These are phyloP conservation scores for Rousettus leschenaultii DNA, from an alignment of 2,113 vertebrate species.

Conservation along the genomic window DNA sequence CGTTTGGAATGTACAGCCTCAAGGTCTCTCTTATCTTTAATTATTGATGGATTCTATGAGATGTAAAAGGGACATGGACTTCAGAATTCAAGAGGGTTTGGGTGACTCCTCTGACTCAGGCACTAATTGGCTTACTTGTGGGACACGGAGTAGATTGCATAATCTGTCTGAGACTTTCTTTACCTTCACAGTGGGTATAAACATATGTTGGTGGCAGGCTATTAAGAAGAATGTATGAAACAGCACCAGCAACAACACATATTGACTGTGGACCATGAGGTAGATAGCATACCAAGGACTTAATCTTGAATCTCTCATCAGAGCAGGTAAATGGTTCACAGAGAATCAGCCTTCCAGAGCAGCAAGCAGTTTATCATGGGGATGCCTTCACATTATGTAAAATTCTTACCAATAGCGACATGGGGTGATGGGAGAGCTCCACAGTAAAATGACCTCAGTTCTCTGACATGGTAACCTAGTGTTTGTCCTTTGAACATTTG, in stretches of 20 bases:
- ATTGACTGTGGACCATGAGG: rapidly evolving
- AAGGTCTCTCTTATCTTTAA: not conserved
- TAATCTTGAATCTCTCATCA: not conserved
- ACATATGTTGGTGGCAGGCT: not conserved
- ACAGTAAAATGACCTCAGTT: not conserved
- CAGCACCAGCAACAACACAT: rapidly evolving
- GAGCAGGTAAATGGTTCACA: not conserved
- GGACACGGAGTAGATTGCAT: rapidly evolving
- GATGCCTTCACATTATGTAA: not conserved
- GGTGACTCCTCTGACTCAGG: rapidly evolving
- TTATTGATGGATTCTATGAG: not conserved
- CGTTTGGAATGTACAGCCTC: not conserved
- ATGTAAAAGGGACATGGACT: not conserved
- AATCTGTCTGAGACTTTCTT: not conserved
- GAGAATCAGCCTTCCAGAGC: not conserved
- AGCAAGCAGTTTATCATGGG: not conserved
- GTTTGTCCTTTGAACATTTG: not conserved
- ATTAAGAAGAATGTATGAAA: too few relatives aligned
- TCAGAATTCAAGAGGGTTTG: not conserved
- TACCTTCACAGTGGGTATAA: not conserved
- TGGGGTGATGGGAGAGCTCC: too few relatives aligned
- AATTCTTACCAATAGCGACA: not conserved
- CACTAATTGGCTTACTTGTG: not conserved
- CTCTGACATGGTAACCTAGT: not conserved
- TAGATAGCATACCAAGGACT: rapidly evolving